Base-by-base conservation (phyloP, 2,113 vertebrate species). In the Oryzias melastigma region DNA sequence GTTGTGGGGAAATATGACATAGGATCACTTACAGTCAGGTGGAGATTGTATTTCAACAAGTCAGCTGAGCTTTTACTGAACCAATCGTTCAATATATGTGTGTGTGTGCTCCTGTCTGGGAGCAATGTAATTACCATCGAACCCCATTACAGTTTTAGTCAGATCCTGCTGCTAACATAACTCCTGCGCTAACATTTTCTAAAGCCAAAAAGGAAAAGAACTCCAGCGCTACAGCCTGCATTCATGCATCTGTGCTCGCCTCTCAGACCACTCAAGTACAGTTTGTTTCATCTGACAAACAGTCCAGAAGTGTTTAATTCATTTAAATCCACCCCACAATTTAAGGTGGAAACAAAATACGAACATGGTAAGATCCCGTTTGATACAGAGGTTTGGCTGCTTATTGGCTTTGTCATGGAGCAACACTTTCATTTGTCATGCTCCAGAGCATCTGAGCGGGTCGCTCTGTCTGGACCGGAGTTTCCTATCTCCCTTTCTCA, bases 1-100 rank as follows among this genome's bases (percentile, higher is more conserved):
- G 57, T 49, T 67, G 81, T 65, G 76, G 74, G 64, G 68, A 79
- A 79, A 79, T 74, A 81, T 79, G 73, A 80, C 68, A 81, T 15
- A 20, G 75, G 71, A 79, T 83, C 76, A 55, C 53, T 71, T 49
- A 41, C 58, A 73, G 70, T 40, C 78, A 72, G 74, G 42, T 80
- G 65, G 67, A 78, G 78, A 72, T 80, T 62, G 56, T 48, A 18
- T 81, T 82, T 68, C 62, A 66, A 61, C 70, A 71, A 3, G 29
- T 72, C 80, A 71, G 74, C 41, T 5, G 44, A 45, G 63, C 51
- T 69, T 68, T 56, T 48, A 49, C 65, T 0, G 51, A 65, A 61
- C 64, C 69, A 27, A 51, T 57, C 42, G 8, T 20, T 52, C 27
- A 20, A 35, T 52, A 24, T 7, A 42, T n/a, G 54, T 20, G 52